A percentile compares a stretch with the other conserved stretches of the same genome.
phyloP scores from a whole-genome alignment of 2,888 invertebrate genomes.

The Apodemia duryi region DNA sequence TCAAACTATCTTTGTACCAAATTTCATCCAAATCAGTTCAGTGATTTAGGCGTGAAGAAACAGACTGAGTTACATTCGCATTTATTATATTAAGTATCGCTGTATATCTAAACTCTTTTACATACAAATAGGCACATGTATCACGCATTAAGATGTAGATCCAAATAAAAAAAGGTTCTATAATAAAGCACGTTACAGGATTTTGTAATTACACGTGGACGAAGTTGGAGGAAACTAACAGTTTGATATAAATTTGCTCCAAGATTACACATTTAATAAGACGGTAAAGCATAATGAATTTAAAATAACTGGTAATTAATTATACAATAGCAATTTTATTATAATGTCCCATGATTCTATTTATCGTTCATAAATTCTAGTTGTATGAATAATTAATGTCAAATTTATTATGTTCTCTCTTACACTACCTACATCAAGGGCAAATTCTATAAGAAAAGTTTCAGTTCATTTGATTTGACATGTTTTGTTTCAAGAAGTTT shows the following conservation, averaged over 20 bases:
- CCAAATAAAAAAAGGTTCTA: too few relatives aligned
- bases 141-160: too few relatives aligned
- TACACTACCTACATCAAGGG: constrained; percentile 2
- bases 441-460: neutral
- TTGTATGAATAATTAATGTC: constrained; percentile 20
- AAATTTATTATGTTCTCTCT: constrained; percentile 7
- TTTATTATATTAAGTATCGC: too few relatives aligned
- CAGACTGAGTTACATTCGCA: too few relatives aligned
- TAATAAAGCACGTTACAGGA: too few relatives aligned
- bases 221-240: neutral
- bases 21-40: too few relatives aligned
- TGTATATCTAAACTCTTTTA: too few relatives aligned
- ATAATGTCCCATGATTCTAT: constrained; percentile 17
- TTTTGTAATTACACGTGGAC: neutral
- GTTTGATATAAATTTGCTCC: neutral
- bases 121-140: too few relatives aligned
- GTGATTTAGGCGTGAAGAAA: too few relatives aligned
- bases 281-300: constrained; percentile 11
- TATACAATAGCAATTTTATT: constrained; percentile 15
- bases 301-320: constrained; percentile 8
- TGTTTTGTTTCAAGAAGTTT: neutral
- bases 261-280: neutral
- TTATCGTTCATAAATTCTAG: constrained; percentile 22
- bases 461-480: neutral
- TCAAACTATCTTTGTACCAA: too few relatives aligned